Conservation (phyloP, 2,113 vertebrate genomes). For the Macaca nemestrina region DNA sequence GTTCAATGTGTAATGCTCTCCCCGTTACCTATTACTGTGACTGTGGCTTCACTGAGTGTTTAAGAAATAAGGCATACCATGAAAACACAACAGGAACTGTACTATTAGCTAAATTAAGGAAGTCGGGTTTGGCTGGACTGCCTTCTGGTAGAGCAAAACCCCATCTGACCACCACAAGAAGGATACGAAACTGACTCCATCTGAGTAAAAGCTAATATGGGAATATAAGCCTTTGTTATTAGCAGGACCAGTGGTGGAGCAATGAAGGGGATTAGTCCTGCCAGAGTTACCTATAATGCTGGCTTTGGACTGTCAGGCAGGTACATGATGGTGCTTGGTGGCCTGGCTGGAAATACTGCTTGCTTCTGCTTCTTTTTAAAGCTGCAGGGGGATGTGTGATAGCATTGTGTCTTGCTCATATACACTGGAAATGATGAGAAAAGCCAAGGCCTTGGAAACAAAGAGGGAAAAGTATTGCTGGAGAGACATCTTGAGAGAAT, state of each 20-base stretch:
- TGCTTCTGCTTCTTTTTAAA: conserved; percentile 79
- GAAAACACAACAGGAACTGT: conserved; percentile 87
- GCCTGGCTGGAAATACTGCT: conserved; percentile 22
- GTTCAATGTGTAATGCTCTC: conserved; percentile 89
- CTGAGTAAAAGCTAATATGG: conserved; percentile 89
- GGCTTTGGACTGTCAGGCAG: conserved; percentile 87
- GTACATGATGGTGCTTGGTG: conserved; percentile 51
- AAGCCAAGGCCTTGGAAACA: conserved; percentile 14
- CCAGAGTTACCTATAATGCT: conserved; percentile 88
- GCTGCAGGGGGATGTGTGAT: conserved; percentile 81
- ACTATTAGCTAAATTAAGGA: conserved; percentile 92
- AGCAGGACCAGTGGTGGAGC: conserved; percentile 89
- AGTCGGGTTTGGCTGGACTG: conserved; percentile 93
- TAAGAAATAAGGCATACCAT: conserved; percentile 89
- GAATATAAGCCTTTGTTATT: conserved; percentile 85
- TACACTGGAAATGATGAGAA: conserved; percentile 21
- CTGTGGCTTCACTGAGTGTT: conserved; percentile 75
- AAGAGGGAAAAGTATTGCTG: neutral
- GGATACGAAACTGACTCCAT: conserved; percentile 89
- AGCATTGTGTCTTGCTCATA: conserved; percentile 60
- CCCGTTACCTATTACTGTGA: conserved; percentile 89
- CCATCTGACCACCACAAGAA: conserved; percentile 95
- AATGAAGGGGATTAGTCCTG: conserved; percentile 90
- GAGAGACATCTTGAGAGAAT: neutral
- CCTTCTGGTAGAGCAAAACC: conserved; percentile 91